Base-by-base conservation (phyloP, 2,888 invertebrate genomes). In the Mycogona germanica region DNA sequence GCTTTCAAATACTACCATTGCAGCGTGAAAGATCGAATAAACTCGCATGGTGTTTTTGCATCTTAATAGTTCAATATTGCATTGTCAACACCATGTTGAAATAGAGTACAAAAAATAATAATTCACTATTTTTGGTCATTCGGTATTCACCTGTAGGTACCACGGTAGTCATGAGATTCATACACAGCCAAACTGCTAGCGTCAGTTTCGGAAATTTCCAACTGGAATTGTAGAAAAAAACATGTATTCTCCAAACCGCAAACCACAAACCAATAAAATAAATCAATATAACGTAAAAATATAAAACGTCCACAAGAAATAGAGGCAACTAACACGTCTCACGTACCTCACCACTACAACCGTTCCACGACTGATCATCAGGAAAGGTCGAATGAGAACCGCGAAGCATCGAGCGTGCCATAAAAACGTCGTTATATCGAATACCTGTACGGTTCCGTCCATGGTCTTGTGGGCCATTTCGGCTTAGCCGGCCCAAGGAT, bases 61-160 rank as follows among this genome's bases (percentile, higher is more conserved):
- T n/a, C n/a, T n/a, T n/a, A n/a, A n/a, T n/a, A n/a, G n/a, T n/a
- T n/a, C n/a, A n/a, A n/a, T n/a, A n/a, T n/a, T n/a, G n/a, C n/a
- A n/a, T n/a, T n/a, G n/a, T n/a, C n/a, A n/a, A n/a, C n/a, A n/a
- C n/a, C n/a, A n/a, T n/a, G n/a, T n/a, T n/a, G n/a, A n/a, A n/a
- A n/a, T n/a, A n/a, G 9, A 12, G 19, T 41, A n/a, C 23, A 44
- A 44, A 26, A n/a, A 44, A 21, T 21, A 44, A 44, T 5, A 44
- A 7, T 5, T 19, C 21, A 7, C 41, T 30, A n/a, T n/a, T n/a
- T n/a, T n/a, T n/a, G n/a, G n/a, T n/a, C n/a, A n/a, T n/a, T n/a
- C n/a, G n/a, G n/a, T n/a, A n/a, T n/a, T n/a, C 32, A 53, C 53
- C 53, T 17, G 53, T n/a, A 19, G 53, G 48, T 17, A 53, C 40